A percentile compares a stretch with the other conserved stretches of the same genome.
phyloP scores from a whole-genome alignment of 2,888 invertebrate genomes.

The Phoronis australis region DNA sequence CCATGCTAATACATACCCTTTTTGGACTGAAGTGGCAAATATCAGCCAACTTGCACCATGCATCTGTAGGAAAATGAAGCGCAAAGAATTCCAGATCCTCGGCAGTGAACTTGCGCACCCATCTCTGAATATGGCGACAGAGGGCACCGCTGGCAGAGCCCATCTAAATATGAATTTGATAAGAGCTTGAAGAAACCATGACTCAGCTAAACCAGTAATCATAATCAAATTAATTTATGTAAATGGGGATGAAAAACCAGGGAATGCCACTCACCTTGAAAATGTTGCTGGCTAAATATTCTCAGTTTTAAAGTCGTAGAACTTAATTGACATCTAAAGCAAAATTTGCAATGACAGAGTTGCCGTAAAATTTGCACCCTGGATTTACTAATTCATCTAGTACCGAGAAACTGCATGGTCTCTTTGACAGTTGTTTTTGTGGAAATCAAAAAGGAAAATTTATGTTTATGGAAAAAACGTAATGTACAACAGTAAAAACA shows the following conservation, averaged over 20 bases:
- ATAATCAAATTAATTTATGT: too few species aligned
- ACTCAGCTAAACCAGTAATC: neutral
- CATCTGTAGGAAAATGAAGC: slow-evolving; percentile 43
- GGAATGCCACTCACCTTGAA: too few species aligned
- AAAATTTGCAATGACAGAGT: too few species aligned
- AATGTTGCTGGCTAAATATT: too few species aligned
- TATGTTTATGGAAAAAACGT: neutral
- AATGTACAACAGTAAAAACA: slow-evolving; percentile 5
- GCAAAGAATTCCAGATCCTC: slow-evolving; percentile 50
- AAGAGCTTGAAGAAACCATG: neutral
- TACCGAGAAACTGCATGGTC: too few species aligned
- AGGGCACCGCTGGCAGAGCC: slow-evolving; percentile 48
- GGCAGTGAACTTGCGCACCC: slow-evolving; percentile 36
- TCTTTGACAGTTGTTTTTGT: too few species aligned
- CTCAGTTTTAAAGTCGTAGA: too few species aligned
- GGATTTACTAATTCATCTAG: too few species aligned
- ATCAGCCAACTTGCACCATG: slow-evolving; percentile 50
- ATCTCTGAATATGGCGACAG: slow-evolving; percentile 36
- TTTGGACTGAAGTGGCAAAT: slow-evolving; percentile 48
- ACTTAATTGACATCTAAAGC: too few species aligned
- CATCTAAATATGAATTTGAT: slow-evolving; percentile 18
- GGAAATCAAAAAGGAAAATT: neutral
- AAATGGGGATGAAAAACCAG: too few species aligned
- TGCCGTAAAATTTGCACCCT: too few species aligned
- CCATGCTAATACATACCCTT: too few species aligned